A percentile compares a stretch with the other conserved stretches of the same genome.
phyloP scores from a whole-genome alignment of 2,888 invertebrate genomes.

The Tipula helvola region DNA sequence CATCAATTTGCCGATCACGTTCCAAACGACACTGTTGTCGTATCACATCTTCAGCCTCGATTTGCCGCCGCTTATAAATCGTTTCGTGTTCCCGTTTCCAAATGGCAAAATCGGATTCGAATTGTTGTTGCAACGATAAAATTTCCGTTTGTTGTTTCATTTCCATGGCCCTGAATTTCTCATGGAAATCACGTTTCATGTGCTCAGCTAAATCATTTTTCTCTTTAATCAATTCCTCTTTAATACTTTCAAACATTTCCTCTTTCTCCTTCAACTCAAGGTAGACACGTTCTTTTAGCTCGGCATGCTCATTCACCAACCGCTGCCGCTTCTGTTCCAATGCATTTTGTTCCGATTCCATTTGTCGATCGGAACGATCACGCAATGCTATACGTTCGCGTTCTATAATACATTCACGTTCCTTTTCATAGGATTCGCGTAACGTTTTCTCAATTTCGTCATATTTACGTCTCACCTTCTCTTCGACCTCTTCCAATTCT shows the following conservation, averaged over 20 bases:
- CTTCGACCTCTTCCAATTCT: slow-evolving; percentile 55
- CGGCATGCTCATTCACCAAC: slow-evolving; percentile 36
- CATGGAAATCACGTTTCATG: slow-evolving; percentile 38
- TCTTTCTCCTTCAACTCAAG: slow-evolving; percentile 38
- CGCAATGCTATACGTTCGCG: slow-evolving; percentile 47
- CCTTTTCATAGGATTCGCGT: slow-evolving; percentile 45
- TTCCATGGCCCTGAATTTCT: slow-evolving; percentile 37
- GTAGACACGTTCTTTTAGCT: slow-evolving; percentile 35
- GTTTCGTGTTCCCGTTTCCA: slow-evolving; percentile 46
- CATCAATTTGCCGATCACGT: slow-evolving; percentile 66
- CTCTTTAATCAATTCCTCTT: slow-evolving; percentile 34
- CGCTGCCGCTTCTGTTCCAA: slow-evolving; percentile 43
- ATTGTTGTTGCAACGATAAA: slow-evolving; percentile 42
- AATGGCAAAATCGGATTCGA: slow-evolving; percentile 46
- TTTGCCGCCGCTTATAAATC: slow-evolving; percentile 37
- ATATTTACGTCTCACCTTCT: slow-evolving; percentile 48
- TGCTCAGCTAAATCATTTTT: slow-evolving; percentile 38
- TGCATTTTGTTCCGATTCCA: slow-evolving; percentile 41
- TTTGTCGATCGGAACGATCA: slow-evolving; percentile 41
- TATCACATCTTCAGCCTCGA: slow-evolving; percentile 54
- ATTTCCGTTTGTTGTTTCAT: slow-evolving; percentile 42
- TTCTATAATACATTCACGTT: slow-evolving; percentile 47
- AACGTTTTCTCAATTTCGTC: slow-evolving; percentile 47
- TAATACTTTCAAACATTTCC: slow-evolving; percentile 28
- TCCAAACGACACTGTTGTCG: slow-evolving; percentile 57